phyloP scores from a whole-genome alignment of 2,888 invertebrate species.

The Ptychoptera contaminata region DNA sequence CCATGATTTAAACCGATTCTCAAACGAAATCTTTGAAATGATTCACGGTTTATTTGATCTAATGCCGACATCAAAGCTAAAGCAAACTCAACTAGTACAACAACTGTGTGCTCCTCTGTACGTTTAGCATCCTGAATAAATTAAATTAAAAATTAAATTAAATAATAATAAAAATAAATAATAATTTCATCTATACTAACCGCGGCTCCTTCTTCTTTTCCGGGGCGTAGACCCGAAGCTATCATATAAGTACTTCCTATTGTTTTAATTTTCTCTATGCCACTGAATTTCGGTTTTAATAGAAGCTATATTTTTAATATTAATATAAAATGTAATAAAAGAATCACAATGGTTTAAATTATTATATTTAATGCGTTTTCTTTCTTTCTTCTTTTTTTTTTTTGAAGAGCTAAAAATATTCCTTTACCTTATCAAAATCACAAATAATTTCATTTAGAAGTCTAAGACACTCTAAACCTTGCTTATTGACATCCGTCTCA shows the following conservation, averaged over 20 bases:
- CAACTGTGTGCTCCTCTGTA: constrained; percentile 74
- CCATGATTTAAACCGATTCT: constrained; percentile 52
- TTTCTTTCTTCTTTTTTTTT: too few species aligned
- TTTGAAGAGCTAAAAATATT: too few species aligned
- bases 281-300: constrained; percentile 84
- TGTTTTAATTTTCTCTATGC: constrained; percentile 96
- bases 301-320: constrained; percentile 38
- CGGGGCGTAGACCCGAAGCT: constrained; percentile 81
- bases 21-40: constrained; percentile 89
- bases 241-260: constrained; percentile 98
- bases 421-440: constrained; percentile 97
- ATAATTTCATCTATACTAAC: constrained; percentile 29
- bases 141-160: background rate
- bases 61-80: constrained; percentile 80
- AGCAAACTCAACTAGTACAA: constrained; percentile 87
- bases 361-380: too few species aligned
- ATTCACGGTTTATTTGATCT: constrained; percentile 90
- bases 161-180: background rate
- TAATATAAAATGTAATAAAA: constrained; percentile 6
- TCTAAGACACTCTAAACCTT: constrained; percentile 85
- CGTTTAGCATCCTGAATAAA: constrained; percentile 46
- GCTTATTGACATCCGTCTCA: constrained; percentile 92
- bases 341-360: too few species aligned
- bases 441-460: constrained; percentile 94
- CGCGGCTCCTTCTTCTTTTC: constrained; percentile 58